Evolutionary conservation across 1,140 invertebrate species (phyloP).

Genomic region (Riptortus pedestris): DNA sequence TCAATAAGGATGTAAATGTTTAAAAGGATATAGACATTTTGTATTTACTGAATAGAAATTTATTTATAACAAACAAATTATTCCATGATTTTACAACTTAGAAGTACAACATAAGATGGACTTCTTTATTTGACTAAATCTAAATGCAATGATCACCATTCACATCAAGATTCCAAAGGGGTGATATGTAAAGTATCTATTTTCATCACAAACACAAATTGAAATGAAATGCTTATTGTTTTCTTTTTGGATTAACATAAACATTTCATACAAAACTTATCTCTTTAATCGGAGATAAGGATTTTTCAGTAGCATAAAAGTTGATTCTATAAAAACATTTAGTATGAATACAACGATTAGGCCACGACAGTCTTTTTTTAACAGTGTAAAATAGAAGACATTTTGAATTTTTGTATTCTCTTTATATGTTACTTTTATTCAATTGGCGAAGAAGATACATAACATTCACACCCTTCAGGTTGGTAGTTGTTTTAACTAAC

Average conservation of each 20-base stretch:
- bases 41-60: conserved; percentile 6
- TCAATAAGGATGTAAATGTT: too few relatives aligned
- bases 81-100: not conserved
- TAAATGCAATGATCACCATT: conserved; percentile 3
- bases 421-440: too few relatives aligned
- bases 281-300: too few relatives aligned
- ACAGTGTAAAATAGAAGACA: not conserved
- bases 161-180: conserved; percentile 1
- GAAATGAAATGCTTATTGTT: too few relatives aligned
- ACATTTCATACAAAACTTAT: too few relatives aligned
- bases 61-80: conserved; percentile 10
- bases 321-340: too few relatives aligned
- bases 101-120: not conserved
- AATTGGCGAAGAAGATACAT: too few relatives aligned
- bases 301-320: not conserved
- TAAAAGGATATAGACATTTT: too few relatives aligned
- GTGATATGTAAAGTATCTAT: conserved; percentile 12
- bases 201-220: too few relatives aligned
- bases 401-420: not conserved
- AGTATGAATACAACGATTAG: not conserved
- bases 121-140: not conserved
- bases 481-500: not conserved
- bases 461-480: conserved; percentile 9
- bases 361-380: not conserved
- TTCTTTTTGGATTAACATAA: too few relatives aligned